Evolutionary conservation across 2,113 vertebrate genomes (phyloP), one percentile per base, ranked within the genome.

Genomic region (Rynchops niger): DNA sequence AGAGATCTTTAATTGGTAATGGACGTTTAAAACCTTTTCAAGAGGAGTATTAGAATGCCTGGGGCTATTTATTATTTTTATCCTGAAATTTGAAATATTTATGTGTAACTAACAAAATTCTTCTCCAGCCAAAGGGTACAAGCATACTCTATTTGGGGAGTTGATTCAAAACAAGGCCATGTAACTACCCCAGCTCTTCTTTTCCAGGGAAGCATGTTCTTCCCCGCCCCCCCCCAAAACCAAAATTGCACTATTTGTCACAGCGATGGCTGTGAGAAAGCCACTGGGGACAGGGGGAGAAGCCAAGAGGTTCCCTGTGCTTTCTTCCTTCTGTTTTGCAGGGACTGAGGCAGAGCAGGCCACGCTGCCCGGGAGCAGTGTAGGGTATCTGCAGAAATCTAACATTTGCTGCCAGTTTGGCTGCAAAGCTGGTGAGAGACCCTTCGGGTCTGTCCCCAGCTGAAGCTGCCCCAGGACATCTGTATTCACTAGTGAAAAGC

Each of bases 1-100:
- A 86, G 72, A 88, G 5, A 16, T 47, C 12, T 86, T 94, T 69
- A 86, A 80, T 83, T 94, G 93, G 91, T 89, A 89, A 94, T 45
- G 30, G 38, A 14, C 8, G 45, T 78, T 73, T 82, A 86, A 91
- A 81, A 84, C 9, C 13, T 86, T 30, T 91, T 94, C 63, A 94
- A 73, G 20, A 62, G 14, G 18, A 91, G 7, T n/a, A 73, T 58
- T 40, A 52, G 45, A 93, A 65, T 73, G 66, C 47, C 38, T 66
- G 56, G 2, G 6, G 38, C 25, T 88, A 59, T 80, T 88, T 63
- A 12, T 49, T 83, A 40, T 74, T 76, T 82, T 63, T 17, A 50
- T 49, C 26, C 52, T 38, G 58, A 81, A 78, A 62, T 77, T 8
- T 80, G 21, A 85, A 94, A 91, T 82, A 90, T 91, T 82, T 79